Percentiles rank a stretch among this genome's conserved stretches.
Conservation (phyloP, 2,797 vertebrate genomes). For the Mus minutoides region DNA sequence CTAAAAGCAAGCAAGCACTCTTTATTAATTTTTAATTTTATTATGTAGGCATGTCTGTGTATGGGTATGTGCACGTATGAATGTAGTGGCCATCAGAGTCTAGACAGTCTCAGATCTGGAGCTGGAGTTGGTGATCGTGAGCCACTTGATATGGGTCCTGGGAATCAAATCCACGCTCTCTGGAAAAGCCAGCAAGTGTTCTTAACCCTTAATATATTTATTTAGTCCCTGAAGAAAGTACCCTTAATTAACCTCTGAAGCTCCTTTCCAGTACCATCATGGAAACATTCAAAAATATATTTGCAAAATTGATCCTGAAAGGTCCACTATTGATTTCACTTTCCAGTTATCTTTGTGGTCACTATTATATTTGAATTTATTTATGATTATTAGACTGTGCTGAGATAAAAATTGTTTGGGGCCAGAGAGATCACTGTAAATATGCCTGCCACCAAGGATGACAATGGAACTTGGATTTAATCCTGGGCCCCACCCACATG, state of each 20-base stretch:
- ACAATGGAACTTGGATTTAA: background rate
- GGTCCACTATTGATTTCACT: background rate
- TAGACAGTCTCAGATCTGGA: background rate
- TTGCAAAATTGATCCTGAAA: constrained; percentile 56
- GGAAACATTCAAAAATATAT: constrained; percentile 5
- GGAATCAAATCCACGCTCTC: background rate
- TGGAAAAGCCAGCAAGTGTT: background rate
- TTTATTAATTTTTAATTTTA: background rate
- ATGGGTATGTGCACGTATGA: background rate
- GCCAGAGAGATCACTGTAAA: background rate
- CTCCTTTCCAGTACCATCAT: background rate
- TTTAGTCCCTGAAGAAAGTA: background rate
- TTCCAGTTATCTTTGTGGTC: background rate
- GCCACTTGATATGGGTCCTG: background rate
- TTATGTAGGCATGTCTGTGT: background rate
- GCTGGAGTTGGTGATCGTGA: background rate
- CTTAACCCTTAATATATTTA: background rate
- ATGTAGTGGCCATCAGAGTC: background rate
- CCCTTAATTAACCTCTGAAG: background rate
- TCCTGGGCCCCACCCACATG: background rate
- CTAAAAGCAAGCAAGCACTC: background rate
- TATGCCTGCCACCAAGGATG: background rate
- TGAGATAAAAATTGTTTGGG: background rate
- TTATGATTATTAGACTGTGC: constrained; percentile 21
- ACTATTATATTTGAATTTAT: constrained; percentile 54